Conservation (phyloP, 2,113 vertebrate species). For the human (Homo sapiens) region GRCh38 chr7:3829501-3830000, state of each 20-base stretch:
- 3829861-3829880: rapidly evolving
- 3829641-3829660: too few species aligned
- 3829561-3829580: rapidly evolving
- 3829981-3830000: rapidly evolving
- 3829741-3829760: background rate
- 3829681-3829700: rapidly evolving
- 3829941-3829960: too few species aligned
- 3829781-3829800: background rate
- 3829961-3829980: background rate
- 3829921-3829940: background rate
- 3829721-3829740: background rate
- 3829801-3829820: background rate
- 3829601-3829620: too few species aligned
- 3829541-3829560: background rate
- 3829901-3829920: background rate
- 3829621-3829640: background rate
- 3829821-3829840: too few species aligned
- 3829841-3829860: background rate
- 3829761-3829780: background rate
- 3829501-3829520: background rate
- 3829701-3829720: background rate
- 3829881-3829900: rapidly evolving
- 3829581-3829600: background rate
- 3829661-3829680: background rate
- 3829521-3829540: background rate